phyloP scores from a whole-genome alignment of 2,113 vertebrate genomes.

The Spheniscus mendiculus region DNA sequence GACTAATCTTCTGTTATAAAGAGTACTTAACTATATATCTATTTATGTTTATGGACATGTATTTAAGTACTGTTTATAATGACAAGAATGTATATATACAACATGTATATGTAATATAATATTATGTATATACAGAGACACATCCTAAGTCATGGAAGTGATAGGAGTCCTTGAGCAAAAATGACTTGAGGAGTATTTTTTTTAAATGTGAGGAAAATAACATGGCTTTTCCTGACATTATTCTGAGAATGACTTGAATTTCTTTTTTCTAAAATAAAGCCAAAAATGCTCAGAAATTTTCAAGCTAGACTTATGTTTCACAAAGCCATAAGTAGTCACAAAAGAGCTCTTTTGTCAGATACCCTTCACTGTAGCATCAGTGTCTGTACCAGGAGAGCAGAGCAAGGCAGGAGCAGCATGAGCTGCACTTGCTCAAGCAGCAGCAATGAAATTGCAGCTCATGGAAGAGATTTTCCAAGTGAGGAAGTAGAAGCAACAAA shows the following conservation, averaged over 20 bases:
- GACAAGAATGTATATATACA: constrained; percentile 16
- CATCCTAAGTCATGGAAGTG: background rate
- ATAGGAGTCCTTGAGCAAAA: background rate
- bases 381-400: background rate
- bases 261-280: background rate
- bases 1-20: constrained; percentile 20
- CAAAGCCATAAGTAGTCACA: background rate
- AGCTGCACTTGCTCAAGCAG: background rate
- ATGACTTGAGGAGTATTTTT: background rate
- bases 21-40: constrained; percentile 26
- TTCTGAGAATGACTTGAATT: background rate
- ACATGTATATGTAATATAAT: background rate
- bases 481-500: background rate
- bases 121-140: constrained; percentile 13
- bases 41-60: constrained; percentile 24
- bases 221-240: background rate
- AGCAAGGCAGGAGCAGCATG: background rate
- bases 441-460: background rate
- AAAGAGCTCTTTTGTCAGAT: background rate
- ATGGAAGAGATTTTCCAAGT: background rate
- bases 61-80: constrained; percentile 60
- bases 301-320: background rate
- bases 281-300: background rate
- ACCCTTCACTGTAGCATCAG: background rate
- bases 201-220: background rate